Evolutionary conservation across 2,888 invertebrate genomes (phyloP), one percentile per base, ranked within the genome.

Genomic region (Bellardia bayeri): DNA sequence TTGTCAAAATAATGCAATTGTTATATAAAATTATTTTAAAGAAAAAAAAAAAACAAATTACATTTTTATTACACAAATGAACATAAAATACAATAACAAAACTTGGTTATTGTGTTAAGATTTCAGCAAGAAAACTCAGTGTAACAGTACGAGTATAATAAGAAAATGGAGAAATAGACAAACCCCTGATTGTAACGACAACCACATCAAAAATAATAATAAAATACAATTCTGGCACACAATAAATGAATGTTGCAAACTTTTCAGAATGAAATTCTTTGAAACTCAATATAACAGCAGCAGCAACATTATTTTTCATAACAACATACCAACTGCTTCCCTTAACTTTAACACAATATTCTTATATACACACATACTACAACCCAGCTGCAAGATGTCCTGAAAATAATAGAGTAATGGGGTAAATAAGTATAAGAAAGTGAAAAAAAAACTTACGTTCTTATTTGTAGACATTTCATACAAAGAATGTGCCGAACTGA

Each of bases 181-280:
- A 76, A 30, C 42, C 40, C 33, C 42, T 63, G 8, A 5, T 51
- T 69, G 4, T 63, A 61, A 58, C 61, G 68, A 69, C 76, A 82
- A 69, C 76, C 42, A 76, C 54, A 37, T 71, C 76, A 83, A 69
- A 71, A 42, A 54, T 51, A 82, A 74, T 66, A 82, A 76, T 42
- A 80, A 81, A 88, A 81, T 69, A 78, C 80, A 76, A 75, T 79
- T 82, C 56, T 13, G 61, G 16, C 66, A 71, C 82, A 88, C 75
- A 82, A 85, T 82, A 71, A 83, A 75, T 76, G 58, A 68, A 82
- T 81, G 58, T 61, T 72, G 78, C 40, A 87, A 87, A 87, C 63
- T 83, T 87, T 85, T 72, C 30, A 58, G 45, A 83, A 82, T 85
- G 66, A 64, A 86, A 85, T 82, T 80, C 80, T 75, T 71, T 13